phyloP scores from a whole-genome alignment of 2,113 vertebrate species.

The Sander vitreus region DNA sequence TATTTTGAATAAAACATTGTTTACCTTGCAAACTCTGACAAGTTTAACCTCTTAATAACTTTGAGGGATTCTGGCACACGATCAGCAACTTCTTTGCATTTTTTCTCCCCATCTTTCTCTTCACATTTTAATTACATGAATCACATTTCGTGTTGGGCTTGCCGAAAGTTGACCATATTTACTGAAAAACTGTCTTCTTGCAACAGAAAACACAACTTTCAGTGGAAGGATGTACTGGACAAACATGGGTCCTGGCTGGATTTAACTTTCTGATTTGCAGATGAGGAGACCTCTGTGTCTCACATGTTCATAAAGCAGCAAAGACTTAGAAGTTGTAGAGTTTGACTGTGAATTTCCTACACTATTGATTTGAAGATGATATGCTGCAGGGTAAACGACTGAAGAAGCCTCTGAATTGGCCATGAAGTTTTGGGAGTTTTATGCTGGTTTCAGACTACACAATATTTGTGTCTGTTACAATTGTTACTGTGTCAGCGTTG shows the following conservation, averaged over 20 bases:
- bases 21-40: too few species aligned
- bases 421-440: neutral
- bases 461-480: too few species aligned
- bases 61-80: too few species aligned
- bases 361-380: constrained; percentile 18
- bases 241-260: neutral
- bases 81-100: neutral
- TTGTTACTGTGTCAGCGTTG: neutral
- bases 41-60: too few species aligned
- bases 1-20: too few species aligned
- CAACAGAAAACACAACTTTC: neutral
- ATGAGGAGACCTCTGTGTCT: neutral
- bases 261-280: constrained; percentile 9
- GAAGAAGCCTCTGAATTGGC: neutral
- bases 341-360: neutral
- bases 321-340: neutral
- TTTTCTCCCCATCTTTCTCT: neutral
- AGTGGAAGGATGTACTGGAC: neutral
- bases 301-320: neutral
- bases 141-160: neutral
- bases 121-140: neutral
- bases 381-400: constrained; percentile 9
- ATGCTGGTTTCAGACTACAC: too few species aligned
- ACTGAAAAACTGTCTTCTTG: neutral
- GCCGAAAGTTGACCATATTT: neutral